Evolutionary conservation across 92 coral and sea anemone species (phyloP), one percentile per base, ranked within the genome.

Genomic region (Chrysogorgia sp.): DNA sequence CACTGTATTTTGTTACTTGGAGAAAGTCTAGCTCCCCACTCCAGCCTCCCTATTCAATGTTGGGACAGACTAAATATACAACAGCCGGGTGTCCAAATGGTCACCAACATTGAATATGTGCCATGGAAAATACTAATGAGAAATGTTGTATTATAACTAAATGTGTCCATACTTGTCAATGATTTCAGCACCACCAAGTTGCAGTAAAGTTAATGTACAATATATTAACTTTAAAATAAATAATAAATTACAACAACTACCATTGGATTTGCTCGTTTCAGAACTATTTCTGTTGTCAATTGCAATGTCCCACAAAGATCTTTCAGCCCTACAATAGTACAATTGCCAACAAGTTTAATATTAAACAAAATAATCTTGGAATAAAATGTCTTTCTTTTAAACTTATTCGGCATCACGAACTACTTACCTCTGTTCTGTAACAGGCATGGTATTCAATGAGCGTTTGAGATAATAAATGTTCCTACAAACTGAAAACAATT

Each of bases 281-380:
- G 10, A 12, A 33, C 63, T 58, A 37, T 91, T 86, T 58, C 99
- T 84, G 40, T 90, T 97, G 68, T 89, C 96, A 52, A 96, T 90
- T 50, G 99, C 97, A 71, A 96, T 86, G 28, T 96, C 97, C 99
- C 99, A 96, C 77, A 96, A 84, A 26, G 97, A 89, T 82, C 89
- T 87, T 21, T 96, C 97, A 63, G 90, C 81, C 82, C 98, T 92
- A 49, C 0, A 74, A 34, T 23, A 23, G 12, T 19, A 66, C 17
- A n/a, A 67, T 26, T 21, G 58, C 19, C 15, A 10, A 59, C 1
- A 15, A 64, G 4, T 35, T 64, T 10, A 10, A 22, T 15, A 30
- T 10, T 21, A 35, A 10, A 0, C 41, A 59, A 29, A 1, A 25
- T 59, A 15, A 63, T 47, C 14, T 47, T 47, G 10, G 2, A 47